phyloP scores from a whole-genome alignment of 2,797 vertebrate species.

The Anguilla anguilla region DNA sequence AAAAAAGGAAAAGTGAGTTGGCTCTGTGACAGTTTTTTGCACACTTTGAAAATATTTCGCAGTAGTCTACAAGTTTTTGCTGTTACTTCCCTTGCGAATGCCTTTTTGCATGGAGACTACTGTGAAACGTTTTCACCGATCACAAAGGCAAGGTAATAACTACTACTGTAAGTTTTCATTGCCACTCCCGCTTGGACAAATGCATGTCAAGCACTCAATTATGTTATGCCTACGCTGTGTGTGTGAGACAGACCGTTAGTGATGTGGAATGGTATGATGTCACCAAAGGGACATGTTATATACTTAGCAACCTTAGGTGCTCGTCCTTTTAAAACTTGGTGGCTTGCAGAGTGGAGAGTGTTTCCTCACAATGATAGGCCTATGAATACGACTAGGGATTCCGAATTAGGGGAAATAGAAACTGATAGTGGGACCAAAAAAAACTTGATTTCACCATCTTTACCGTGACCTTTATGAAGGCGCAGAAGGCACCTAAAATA shows the following conservation, averaged over 20 bases:
- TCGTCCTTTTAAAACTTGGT: neutral
- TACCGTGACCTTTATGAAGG: neutral
- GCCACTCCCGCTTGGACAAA: neutral
- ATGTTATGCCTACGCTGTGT: neutral
- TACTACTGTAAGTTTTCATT: neutral
- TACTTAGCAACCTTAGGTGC: neutral
- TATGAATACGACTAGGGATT: neutral
- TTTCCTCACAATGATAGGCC: neutral
- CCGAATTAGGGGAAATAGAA: neutral
- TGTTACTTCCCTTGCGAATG: neutral
- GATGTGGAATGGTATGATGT: neutral
- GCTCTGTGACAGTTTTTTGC: neutral
- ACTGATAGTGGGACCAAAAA: neutral
- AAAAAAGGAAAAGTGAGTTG: neutral
- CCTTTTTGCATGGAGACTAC: neutral
- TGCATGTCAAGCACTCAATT: neutral
- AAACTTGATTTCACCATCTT: conserved; percentile 5
- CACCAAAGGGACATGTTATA: neutral
- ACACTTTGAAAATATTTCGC: too few relatives aligned
- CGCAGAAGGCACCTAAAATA: neutral
- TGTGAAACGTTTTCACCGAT: neutral
- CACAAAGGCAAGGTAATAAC: neutral
- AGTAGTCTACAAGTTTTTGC: too few relatives aligned
- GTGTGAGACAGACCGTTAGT: neutral
- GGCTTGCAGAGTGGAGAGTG: neutral